These are phyloP conservation scores for Eupithecia abbreviata DNA, from an alignment of 2,888 invertebrate species.

Conservation along the genomic window DNA sequence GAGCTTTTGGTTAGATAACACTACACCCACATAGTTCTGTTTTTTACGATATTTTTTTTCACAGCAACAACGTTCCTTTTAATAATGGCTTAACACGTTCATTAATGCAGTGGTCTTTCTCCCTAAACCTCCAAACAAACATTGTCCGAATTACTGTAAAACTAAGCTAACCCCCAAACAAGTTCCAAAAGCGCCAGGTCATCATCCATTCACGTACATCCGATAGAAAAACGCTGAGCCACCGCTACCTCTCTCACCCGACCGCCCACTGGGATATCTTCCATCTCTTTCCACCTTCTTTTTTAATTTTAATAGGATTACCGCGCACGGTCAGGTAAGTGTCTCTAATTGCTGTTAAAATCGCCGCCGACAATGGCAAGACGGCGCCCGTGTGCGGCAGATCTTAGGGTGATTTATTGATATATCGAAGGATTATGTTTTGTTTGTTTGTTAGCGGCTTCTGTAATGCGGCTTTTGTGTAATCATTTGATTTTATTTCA, in stretches of 20 bases:
- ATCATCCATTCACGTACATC: slow-evolving; percentile 42
- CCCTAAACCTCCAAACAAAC: slow-evolving; percentile 2
- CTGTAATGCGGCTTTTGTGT: slow-evolving; percentile 46
- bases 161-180: slow-evolving; percentile 34
- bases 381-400: slow-evolving; percentile 72
- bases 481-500: slow-evolving; percentile 15
- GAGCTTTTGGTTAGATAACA: not conserved
- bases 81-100: not conserved
- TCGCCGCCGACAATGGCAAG: slow-evolving; percentile 74
- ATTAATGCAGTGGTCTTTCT: not conserved
- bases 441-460: slow-evolving; percentile 75
- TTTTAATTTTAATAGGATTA: slow-evolving; percentile 73
- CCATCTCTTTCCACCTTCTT: slow-evolving; percentile 46
- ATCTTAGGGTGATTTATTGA: slow-evolving; percentile 81
- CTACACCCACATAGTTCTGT: not conserved
- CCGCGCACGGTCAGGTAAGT: slow-evolving; percentile 77
- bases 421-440: slow-evolving; percentile 71
- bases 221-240: slow-evolving; percentile 40
- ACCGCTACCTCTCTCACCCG: slow-evolving; percentile 48
- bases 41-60: not conserved
- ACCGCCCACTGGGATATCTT: slow-evolving; percentile 65
- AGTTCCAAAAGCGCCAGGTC: slow-evolving; percentile 37
- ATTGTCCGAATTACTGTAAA: slow-evolving; percentile 25
- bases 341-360: slow-evolving; percentile 83
- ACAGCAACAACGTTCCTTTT: not conserved